Conservation (phyloP, 2,888 invertebrate genomes). For the Caenorhabditis japonica region DNA sequence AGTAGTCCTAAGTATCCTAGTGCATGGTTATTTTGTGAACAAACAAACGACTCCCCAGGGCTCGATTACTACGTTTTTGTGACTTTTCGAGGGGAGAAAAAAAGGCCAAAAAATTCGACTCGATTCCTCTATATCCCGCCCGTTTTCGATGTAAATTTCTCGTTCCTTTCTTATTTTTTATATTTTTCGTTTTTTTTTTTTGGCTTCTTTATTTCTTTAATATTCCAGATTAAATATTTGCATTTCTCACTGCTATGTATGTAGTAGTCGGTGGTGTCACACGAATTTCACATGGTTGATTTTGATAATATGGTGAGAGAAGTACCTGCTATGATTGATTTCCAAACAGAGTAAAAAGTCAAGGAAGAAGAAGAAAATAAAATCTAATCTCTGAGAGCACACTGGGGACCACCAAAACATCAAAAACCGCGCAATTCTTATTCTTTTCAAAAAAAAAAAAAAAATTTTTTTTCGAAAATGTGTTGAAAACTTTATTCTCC, state of each 20-base stretch:
- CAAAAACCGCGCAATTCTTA: too few relatives aligned
- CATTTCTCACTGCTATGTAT: background rate
- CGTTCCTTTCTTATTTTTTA: conserved; percentile 10
- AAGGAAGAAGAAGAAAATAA: background rate
- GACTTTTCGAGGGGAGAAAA: too few relatives aligned
- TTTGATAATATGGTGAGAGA: conserved; percentile 46
- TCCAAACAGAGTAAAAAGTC: too few relatives aligned
- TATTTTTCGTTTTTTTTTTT: background rate
- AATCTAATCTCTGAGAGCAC: too few relatives aligned
- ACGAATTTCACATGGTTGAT: conserved; percentile 29
- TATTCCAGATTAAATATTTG: background rate
- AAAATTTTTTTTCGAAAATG: too few relatives aligned
- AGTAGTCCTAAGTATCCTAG: conserved; percentile 9
- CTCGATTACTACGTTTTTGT: conserved; percentile 43
- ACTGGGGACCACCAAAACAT: too few relatives aligned
- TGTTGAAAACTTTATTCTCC: too few relatives aligned
- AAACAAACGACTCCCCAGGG: conserved; percentile 29
- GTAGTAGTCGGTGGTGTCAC: conserved; percentile 36
- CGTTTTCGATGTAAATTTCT: background rate
- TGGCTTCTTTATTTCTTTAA: background rate
- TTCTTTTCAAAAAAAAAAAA: too few relatives aligned
- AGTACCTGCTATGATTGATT: background rate
- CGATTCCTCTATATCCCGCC: background rate
- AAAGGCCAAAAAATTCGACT: too few relatives aligned
- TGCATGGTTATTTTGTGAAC: conserved; percentile 4